Base-by-base conservation (phyloP, 2,888 invertebrate genomes). In the Drosophila dives region DNA sequence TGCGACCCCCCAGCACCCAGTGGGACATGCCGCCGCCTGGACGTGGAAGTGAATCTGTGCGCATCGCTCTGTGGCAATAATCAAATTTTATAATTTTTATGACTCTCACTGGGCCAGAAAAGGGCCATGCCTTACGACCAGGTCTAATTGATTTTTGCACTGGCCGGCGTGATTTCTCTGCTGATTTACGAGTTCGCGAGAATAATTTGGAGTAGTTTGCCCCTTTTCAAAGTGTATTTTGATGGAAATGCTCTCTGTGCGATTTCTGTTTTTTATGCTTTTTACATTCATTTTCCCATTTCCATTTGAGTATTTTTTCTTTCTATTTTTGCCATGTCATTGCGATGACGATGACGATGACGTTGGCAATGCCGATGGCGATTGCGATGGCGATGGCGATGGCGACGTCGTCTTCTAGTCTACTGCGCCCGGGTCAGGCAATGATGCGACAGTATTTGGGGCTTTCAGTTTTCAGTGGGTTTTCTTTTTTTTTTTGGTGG, bases 11-110 rank as follows among this genome's bases (percentile, higher is more conserved):
- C 50, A 34, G 48, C 55, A 29, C 8, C 69, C 65, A 51, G 72
- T 77, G 78, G 78, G 66, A 71, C 53, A 61, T 56, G 32, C 65
- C 62, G 32, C 65, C 62, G 56, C 49, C 32, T 59, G 65, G 68
- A 45, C 45, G 72, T 29, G 50, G n/a, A 83, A 83, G 67, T 83
- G 82, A 79, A 80, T 83, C 89, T 82, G 73, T 66, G 80, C 66
- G 49, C 82, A 59, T 77, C 64, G 55, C 75, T 70, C 81, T 86
- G 85, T 85, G 88, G 86, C 86, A 87, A 90, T 90, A 90, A 91
- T 91, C 90, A 91, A 91, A 91, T 91, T 91, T 91, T 89, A 88
- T 91, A 91, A 91, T 91, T 91, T 91, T 91, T 91, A 91, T 77
- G 81, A 77, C 77, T 86, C 91, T 90, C 90, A 42, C 64, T 72